Percentiles rank a stretch among this genome's conserved stretches.
Conservation (phyloP, 2,797 vertebrate species). For the Enteromius trimaculatus region DNA sequence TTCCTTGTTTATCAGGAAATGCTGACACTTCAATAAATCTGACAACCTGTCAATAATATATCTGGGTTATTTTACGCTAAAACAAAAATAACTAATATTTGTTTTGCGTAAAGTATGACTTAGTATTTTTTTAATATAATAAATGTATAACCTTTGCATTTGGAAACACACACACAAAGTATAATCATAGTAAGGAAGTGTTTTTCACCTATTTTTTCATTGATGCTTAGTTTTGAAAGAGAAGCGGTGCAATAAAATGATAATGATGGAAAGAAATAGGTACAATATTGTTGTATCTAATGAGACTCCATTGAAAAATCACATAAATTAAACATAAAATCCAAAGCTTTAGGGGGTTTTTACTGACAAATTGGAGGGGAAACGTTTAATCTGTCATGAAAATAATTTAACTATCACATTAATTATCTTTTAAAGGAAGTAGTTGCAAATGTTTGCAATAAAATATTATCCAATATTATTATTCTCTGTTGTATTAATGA, state of each 20-base stretch:
- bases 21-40: not conserved
- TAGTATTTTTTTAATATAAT: not conserved
- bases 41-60: not conserved
- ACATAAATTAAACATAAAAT: no score
- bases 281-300: not conserved
- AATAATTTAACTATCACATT: not conserved
- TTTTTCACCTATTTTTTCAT: not conserved
- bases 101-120: not conserved
- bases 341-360: no score
- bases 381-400: not conserved
- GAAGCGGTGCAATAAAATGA: not conserved
- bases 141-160: not conserved
- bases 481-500: not conserved
- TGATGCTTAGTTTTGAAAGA: not conserved
- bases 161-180: not conserved
- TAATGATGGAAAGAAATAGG: not conserved
- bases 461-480: not conserved
- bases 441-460: not conserved
- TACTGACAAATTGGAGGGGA: not conserved
- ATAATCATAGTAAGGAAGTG: no score
- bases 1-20: not conserved
- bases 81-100: not conserved
- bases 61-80: not conserved
- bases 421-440: not conserved
- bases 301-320: not conserved